Base-by-base conservation (phyloP, 2,797 vertebrate genomes). In the Manis javanica region DNA sequence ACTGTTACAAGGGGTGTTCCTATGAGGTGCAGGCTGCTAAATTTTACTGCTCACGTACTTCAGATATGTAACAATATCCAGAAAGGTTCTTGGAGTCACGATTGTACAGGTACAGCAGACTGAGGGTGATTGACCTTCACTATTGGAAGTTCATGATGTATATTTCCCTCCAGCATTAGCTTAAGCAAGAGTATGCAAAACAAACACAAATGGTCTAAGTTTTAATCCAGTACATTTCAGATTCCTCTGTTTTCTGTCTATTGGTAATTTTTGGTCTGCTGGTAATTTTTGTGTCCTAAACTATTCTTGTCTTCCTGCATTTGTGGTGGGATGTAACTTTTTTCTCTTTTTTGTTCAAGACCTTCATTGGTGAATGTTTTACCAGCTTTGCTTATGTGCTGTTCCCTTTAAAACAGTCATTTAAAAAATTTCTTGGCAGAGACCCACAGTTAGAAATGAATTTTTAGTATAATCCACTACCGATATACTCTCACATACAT, bases 371-470 rank as follows among this genome's bases (percentile, higher is more conserved):
- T 95, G 57, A 90, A 29, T 59, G 23, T 90, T 87, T 90, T 34
- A 72, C 31, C 1, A 39, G 84, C 23, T 96, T 64, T 75, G 12
- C 29, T 77, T 71, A 55, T 55, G 7, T 59, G 34, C 21, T 77
- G 15, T 29, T 87, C 39, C 79, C 34, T 84, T 92, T 74, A 53
- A 78, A 92, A 78, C 12, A 64, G 29, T 61, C 79, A 24, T 34
- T 97, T 93, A 82, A 88, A 94, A 51, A 18, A 15, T 63, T 71
- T 96, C 68, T 93, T 91, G 85, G 4, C 53, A 93, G 66, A 87
- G 34, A 81, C 31, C 14, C 31, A 88, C n/a, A 88, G n/a, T 69
- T 90, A 64, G 66, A 90, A 94, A 66, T 46, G 26, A 46, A 87
- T 79, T 72, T 74, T 63, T 61, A 90, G 31, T 51, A 55, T 31